These are phyloP conservation scores for Platerodrilus igneus DNA, from an alignment of 2,888 invertebrate genomes.

Conservation along the genomic window DNA sequence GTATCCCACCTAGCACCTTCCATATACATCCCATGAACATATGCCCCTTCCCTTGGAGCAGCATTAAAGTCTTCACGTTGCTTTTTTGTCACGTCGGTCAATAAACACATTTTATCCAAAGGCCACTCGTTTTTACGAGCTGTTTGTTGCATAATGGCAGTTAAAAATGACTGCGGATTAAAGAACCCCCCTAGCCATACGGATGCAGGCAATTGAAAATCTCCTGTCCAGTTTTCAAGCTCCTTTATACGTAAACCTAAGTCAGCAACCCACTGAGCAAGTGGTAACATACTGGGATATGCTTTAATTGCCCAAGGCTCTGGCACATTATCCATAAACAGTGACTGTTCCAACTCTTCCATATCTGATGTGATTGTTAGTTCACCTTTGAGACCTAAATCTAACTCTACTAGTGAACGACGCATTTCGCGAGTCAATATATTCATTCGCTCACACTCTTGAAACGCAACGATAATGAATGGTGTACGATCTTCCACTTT, in stretches of 20 bases:
- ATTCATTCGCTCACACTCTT: conserved; percentile 96
- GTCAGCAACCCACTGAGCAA: conserved; percentile 85
- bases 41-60: conserved; percentile 87
- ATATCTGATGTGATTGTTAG: conserved; percentile 88
- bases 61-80: conserved; percentile 76
- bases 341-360: conserved; percentile 78
- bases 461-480: conserved; percentile 84
- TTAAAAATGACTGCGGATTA: conserved; percentile 94
- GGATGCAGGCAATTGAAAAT: conserved; percentile 79
- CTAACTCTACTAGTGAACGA: conserved; percentile 76
- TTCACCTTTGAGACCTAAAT: conserved; percentile 89
- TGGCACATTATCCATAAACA: conserved; percentile 91
- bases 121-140: conserved; percentile 96
- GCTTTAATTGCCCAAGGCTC: conserved; percentile 79
- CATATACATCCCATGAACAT: conserved; percentile 84
- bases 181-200: conserved; percentile 95
- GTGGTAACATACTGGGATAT: conserved; percentile 79
- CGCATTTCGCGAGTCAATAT: conserved; percentile 75
- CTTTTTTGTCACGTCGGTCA: conserved; percentile 93
- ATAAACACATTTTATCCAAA: conserved; percentile 90
- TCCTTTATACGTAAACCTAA: conserved; percentile 73
- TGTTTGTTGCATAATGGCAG: conserved; percentile 96
- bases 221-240: conserved; percentile 82
- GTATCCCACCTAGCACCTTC: conserved; percentile 94
- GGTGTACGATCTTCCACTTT: conserved; percentile 88